phyloP scores from a whole-genome alignment of 2,113 vertebrate genomes.

The Rissa tridactyla region DNA sequence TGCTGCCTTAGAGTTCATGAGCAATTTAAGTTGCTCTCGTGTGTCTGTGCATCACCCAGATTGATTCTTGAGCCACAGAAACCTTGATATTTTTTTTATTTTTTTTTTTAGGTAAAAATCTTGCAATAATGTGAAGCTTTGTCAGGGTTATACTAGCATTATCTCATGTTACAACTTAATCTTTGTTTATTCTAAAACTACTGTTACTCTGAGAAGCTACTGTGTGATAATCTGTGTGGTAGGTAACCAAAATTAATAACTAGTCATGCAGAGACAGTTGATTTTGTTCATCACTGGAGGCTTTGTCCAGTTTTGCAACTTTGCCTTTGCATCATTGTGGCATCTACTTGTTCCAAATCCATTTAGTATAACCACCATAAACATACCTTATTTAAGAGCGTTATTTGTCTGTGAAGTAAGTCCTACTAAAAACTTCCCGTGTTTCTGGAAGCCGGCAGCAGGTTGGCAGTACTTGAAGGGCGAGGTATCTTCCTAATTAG shows the following conservation, averaged over 20 bases:
- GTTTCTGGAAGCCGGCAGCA: background rate
- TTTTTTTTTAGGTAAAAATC: background rate
- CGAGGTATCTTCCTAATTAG: background rate
- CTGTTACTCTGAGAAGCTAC: background rate
- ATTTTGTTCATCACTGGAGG: background rate
- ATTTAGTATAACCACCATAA: background rate
- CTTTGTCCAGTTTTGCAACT: background rate
- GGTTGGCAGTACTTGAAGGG: background rate
- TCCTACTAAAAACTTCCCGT: fast-evolving
- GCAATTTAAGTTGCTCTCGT: background rate
- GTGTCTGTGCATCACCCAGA: background rate
- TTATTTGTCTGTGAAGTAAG: background rate
- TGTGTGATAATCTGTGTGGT: background rate
- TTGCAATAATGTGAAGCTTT: background rate
- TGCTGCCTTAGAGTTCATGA: background rate
- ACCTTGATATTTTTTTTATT: background rate
- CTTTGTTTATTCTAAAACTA: background rate
- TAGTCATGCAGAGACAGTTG: background rate
- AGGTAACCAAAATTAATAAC: background rate
- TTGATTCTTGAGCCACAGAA: background rate
- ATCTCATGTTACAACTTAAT: background rate
- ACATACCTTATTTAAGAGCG: background rate
- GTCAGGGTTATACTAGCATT: background rate
- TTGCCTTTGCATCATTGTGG: background rate
- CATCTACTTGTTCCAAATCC: background rate